Evolutionary conservation across 2,888 invertebrate species (phyloP), one percentile per base, ranked within the genome.

Genomic region (Lasioglossum leucozonium): DNA sequence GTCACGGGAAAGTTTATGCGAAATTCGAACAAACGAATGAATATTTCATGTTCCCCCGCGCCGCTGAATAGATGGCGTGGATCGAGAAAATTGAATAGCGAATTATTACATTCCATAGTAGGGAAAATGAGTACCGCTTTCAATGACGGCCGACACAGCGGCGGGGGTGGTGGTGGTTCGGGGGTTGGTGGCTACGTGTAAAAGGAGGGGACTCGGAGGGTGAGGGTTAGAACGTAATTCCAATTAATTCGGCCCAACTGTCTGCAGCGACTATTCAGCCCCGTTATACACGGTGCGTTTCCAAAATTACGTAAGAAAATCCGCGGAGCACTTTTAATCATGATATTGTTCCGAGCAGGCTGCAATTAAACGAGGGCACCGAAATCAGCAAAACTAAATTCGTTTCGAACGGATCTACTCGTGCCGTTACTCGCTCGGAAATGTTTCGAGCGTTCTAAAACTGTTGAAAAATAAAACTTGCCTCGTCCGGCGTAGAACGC

Each of bases 41-140:
- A 81, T 81, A 81, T 84, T 84, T 79, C 84, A 58, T 79, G 81
- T 72, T 72, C 62, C 47, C 47, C n/a, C 40, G n/a, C 26, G 62
- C 58, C 65, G 72, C 30, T 58, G 82, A 82, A 86, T 73, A 82
- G 81, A 87, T 86, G 79, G 83, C 74, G 77, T 58, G 77, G 81
- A 79, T 84, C 74, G 79, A 76, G 81, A 79, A 80, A 84, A 84
- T 87, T 82, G 81, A 86, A 78, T 79, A 74, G 85, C 87, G 87
- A 88, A 88, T 87, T 87, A 87, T 87, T 87, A 84, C 84, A 84
- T 84, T 87, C 76, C 79, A 74, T 72, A 62, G 78, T 65, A 65
- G 82, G 65, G 80, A 85, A 82, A 84, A 87, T 87, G 87, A 88
- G 84, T 85, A 67, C 62, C 74, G 87, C 51, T 82, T 85, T 82